These are phyloP conservation scores for Ibycter americanus DNA, from an alignment of 2,797 vertebrate genomes.

Conservation along the genomic window DNA sequence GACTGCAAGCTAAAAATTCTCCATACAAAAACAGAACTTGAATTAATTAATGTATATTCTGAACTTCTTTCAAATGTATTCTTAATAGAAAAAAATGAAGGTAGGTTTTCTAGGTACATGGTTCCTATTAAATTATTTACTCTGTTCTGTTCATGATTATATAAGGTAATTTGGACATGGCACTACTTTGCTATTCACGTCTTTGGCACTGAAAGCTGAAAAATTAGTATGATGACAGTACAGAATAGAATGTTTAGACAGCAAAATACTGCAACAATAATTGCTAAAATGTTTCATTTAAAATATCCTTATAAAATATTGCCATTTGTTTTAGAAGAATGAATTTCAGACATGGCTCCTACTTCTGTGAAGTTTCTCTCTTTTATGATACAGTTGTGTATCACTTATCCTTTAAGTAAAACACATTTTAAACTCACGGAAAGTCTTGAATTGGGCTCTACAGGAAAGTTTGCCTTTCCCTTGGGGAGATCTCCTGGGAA, in stretches of 20 bases:
- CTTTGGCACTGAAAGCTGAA: slow-evolving; percentile 3
- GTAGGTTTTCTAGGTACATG: neutral
- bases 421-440: neutral
- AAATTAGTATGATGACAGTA: neutral
- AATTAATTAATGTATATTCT: neutral
- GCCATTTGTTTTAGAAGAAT: neutral
- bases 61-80: neutral
- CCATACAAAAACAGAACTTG: neutral
- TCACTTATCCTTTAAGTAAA: neutral
- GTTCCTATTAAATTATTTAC: slow-evolving; percentile 1
- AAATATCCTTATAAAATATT: neutral
- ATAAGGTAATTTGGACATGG: slow-evolving; percentile 8
- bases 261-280: neutral
- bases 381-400: neutral
- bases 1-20: neutral
- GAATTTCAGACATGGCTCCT: neutral
- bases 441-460: neutral
- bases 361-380: neutral
- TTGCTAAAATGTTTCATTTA: neutral
- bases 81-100: neutral
- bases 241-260: slow-evolving; percentile 13
- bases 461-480: neutral
- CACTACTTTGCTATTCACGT: neutral
- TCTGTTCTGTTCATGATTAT: neutral
- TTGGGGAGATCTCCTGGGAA: neutral